Evolutionary conservation across 1,140 invertebrate species (phyloP).

Genomic region (Drosophila ohnishii): DNA sequence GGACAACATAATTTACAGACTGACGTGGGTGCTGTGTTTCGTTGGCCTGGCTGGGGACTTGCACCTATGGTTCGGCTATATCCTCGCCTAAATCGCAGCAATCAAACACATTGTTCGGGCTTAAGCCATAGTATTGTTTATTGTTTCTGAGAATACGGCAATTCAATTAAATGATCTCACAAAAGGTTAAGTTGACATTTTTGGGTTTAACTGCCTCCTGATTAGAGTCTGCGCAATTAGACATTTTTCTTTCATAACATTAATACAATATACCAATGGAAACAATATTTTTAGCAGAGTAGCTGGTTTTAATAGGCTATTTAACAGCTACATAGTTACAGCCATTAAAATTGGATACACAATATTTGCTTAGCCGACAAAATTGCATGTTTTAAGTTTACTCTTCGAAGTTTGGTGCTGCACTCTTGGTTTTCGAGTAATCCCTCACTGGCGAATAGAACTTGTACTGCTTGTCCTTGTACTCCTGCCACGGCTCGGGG

Average conservation of each 20-base stretch:
- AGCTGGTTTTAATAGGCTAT: conserved; percentile 12
- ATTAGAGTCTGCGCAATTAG: not conserved
- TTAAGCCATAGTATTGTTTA: not conserved
- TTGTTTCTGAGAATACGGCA: conserved; percentile 9
- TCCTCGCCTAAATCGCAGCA: conserved; percentile 23
- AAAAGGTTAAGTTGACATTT: not conserved
- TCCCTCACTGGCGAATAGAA: conserved; percentile 87
- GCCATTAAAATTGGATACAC: not conserved
- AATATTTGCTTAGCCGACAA: not conserved
- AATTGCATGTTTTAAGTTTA: conserved; percentile 32
- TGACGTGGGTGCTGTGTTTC: conserved; percentile 82
- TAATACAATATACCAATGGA: not conserved
- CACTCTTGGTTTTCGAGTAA: conserved; percentile 86
- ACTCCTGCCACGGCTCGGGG: conserved; percentile 91
- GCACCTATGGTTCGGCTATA: conserved; percentile 47
- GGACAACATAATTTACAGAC: conserved; percentile 85
- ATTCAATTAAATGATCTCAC: conserved; percentile 14
- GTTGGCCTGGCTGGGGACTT: conserved; percentile 77
- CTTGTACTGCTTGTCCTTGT: conserved; percentile 91
- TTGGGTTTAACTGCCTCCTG: not conserved
- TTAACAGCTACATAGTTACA: not conserved
- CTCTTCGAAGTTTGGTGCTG: conserved; percentile 87
- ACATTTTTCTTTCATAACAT: too few relatives aligned
- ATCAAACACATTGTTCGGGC: conserved; percentile 1
- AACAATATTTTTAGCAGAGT: not conserved